Evolutionary conservation across 2,888 invertebrate genomes (phyloP).

Genomic region (Cosmorhoe ocellata): DNA sequence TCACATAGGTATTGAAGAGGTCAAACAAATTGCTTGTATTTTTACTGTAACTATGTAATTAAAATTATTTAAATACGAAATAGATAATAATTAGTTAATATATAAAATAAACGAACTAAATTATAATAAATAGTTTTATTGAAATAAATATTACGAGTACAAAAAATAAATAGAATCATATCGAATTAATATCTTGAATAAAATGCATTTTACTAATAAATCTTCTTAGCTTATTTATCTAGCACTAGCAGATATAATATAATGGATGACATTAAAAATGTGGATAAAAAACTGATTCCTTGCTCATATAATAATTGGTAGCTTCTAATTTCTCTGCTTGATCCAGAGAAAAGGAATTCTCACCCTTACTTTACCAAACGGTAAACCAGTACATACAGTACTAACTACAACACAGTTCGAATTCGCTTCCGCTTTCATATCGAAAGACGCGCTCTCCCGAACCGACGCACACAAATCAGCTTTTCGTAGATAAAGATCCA

Average conservation of each 20-base stretch:
- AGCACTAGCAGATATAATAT: slow-evolving; percentile 37
- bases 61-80: slow-evolving; percentile 2
- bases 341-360: slow-evolving; percentile 74
- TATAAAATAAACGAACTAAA: slow-evolving; percentile 27
- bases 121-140: slow-evolving; percentile 37
- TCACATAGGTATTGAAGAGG: too few relatives aligned
- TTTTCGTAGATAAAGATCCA: slow-evolving; percentile 15
- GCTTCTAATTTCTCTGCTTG: slow-evolving; percentile 78
- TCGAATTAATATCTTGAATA: slow-evolving; percentile 34
- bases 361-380: slow-evolving; percentile 50
- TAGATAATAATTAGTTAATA: slow-evolving; percentile 5
- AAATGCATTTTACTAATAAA: slow-evolving; percentile 22
- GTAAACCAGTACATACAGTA: slow-evolving; percentile 40
- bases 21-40: slow-evolving; percentile 7
- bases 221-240: slow-evolving; percentile 41
- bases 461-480: slow-evolving; percentile 31
- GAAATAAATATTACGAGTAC: slow-evolving; percentile 63
- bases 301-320: slow-evolving; percentile 38
- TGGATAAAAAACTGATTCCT: slow-evolving; percentile 20
- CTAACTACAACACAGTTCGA: slow-evolving; percentile 19
- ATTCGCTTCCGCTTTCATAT: slow-evolving; percentile 38
- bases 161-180: slow-evolving; percentile 71
- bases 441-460: slow-evolving; percentile 39
- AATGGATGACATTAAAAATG: slow-evolving; percentile 22
- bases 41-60: slow-evolving; percentile 18